Percentiles rank a stretch among this genome's conserved stretches.
phyloP scores from a whole-genome alignment of 2,888 invertebrate species.

The Lepidochitona cinerea region DNA sequence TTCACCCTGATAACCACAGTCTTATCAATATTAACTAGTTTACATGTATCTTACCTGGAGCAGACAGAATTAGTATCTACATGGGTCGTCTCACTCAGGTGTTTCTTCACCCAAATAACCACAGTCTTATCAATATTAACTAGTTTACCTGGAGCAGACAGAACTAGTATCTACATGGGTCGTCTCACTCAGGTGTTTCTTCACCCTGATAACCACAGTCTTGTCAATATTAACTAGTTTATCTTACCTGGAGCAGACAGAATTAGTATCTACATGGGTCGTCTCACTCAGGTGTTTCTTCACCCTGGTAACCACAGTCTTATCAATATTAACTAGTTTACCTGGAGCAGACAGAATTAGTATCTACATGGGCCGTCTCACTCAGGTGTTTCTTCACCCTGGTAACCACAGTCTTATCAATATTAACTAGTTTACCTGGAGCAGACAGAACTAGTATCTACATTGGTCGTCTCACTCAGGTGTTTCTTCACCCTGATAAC shows the following conservation, averaged over 20 bases:
- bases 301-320: conserved; percentile 55
- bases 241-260: conserved; percentile 23
- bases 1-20: conserved; percentile 58
- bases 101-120: conserved; percentile 58
- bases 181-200: conserved; percentile 51
- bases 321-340: conserved; percentile 30
- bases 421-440: conserved; percentile 15
- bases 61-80: conserved; percentile 14
- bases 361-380: conserved; percentile 24
- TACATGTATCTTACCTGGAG: conserved; percentile 21
- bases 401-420: conserved; percentile 51
- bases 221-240: conserved; percentile 30
- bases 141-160: conserved; percentile 22
- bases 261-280: conserved; percentile 7
- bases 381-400: conserved; percentile 59
- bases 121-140: conserved; percentile 41
- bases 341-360: conserved; percentile 20
- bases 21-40: conserved; percentile 30
- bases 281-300: conserved; percentile 53
- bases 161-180: conserved; percentile 7
- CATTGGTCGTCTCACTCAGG: conserved; percentile 33
- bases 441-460: conserved; percentile 14
- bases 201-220: conserved; percentile 55
- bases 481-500: conserved; percentile 60
- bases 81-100: conserved; percentile 39